Evolutionary conservation across 1,140 invertebrate species (phyloP), one percentile per base, ranked within the genome.

Genomic region (Neotoxoptera formosana): DNA sequence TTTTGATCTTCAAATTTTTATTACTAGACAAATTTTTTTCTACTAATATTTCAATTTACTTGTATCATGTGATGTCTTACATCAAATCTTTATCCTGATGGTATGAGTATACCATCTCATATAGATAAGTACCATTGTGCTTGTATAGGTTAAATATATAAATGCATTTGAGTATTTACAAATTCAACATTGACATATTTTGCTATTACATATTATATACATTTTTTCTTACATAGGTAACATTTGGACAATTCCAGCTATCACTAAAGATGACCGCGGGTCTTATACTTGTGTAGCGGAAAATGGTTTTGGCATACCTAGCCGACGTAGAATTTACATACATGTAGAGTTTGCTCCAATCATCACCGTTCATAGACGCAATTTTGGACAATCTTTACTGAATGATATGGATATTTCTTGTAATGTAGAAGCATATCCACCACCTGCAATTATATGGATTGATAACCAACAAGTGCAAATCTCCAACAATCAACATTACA

Each of bases 251-350:
- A 98, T 99, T 93, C 95, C 96, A 56, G 94, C 96, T 0, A 97
- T 98, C 34, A 96, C 96, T 76, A 98, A 98, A 95, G 98, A 98
- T 95, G 98, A 98, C 95, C 96, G 98, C 84, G 98, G 98, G 56
- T 98, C 98, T 0, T 99, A 99, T 95, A 99, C 98, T 95, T 99
- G 98, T 94, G 97, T 99, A n/a, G 98, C 98, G 47, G 98, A 99
- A 95, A 99, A 99, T 95, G 97, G 97, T 45, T 98, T 99, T 2
- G 98, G 98, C 91, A 97, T 97, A 94, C 98, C 98, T 1, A 97
- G 97, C 17, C 95, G 97, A 76, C 96, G 98, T 94, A 98, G 98
- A 94, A 98, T 99, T 94, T 41, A 1, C 41, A 41, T 41, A 98
- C 98, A 99, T 95, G 97, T 98, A 47, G 98, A 98, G 95, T 98